Evolutionary conservation across 2,797 vertebrate species (phyloP), one percentile per base, ranked within the genome.

Genomic region (Myotis planiceps): DNA sequence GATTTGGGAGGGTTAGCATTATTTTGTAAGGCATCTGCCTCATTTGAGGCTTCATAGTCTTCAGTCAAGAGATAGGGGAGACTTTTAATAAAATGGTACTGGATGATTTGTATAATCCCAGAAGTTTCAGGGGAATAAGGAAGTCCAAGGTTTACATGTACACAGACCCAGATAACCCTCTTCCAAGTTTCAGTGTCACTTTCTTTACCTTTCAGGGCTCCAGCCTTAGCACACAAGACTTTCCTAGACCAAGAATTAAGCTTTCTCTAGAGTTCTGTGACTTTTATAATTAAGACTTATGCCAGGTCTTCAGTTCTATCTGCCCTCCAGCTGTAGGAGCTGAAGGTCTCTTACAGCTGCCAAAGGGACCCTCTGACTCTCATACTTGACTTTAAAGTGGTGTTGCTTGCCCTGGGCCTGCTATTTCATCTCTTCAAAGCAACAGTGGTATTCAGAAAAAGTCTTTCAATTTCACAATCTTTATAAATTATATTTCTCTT

Each of bases 401-500:
- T 92, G 66, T 68, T 93, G 71, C 83, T 88, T 72, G 37, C 65
- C 72, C 6, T 53, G 29, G 71, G 49, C 32, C n/a, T 86, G 55
- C 74, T 94, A 90, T 66, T 95, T 94, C 34, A 84, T 66, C n/a
- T 90, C 32, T 81, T 88, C 82, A 66, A 92, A 81, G 47, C 25
- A 81, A 15, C 49, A 78, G 6, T 78, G 68, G 27, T 49, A 95
- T 92, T 87, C 13, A 91, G n/a, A 94, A 92, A 96, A 86, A 75
- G 78, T 32, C 29, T 92, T 58, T 85, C 68, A 78, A 63, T 88
- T 84, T 21, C 42, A 89, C 5, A 85, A 5, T 55, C 66, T 82
- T 92, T 81, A 89, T 89, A 88, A 87, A 72, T 90, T 88, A 79
- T 88, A 95, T 92, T 92, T 93, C 71, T 96, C 47, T 87, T 65